These are phyloP conservation scores for Dendrolimus kikuchii DNA, from an alignment of 1,140 invertebrate genomes.

Conservation along the genomic window DNA sequence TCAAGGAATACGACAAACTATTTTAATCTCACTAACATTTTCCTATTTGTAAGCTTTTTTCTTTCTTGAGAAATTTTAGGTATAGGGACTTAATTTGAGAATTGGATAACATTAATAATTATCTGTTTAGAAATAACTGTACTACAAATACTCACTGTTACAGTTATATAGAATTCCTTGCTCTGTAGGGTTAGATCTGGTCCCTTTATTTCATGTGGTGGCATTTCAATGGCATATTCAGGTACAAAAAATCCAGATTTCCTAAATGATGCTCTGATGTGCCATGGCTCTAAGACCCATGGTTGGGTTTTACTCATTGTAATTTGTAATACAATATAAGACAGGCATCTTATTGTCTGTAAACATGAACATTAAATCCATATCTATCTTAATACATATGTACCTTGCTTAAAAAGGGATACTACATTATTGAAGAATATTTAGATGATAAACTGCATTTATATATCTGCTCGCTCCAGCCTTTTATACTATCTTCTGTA, in stretches of 20 bases:
- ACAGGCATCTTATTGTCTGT: conserved; percentile 74
- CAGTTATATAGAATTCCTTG: conserved; percentile 85
- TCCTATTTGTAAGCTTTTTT: too few species aligned
- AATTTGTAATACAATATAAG: conserved; percentile 73
- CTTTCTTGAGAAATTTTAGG: too few species aligned
- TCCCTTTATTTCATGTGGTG: conserved; percentile 80
- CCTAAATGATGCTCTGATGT: conserved; percentile 81
- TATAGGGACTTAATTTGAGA: too few species aligned
- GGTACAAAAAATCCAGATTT: conserved; percentile 78
- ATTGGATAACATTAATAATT: too few species aligned
- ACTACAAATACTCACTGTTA: conserved; percentile 79
- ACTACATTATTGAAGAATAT: too few species aligned
- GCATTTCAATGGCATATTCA: conserved; percentile 83
- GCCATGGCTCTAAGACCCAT: conserved; percentile 89
- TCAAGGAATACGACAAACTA: too few species aligned
- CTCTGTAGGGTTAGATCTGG: conserved; percentile 83
- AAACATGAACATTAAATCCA: conserved; percentile 25
- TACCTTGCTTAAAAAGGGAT: too few species aligned
- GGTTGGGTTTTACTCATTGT: conserved; percentile 83
- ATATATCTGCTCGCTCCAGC: too few species aligned
- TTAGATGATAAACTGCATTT: too few species aligned
- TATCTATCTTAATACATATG: too few species aligned
- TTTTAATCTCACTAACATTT: too few species aligned
- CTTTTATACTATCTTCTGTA: too few species aligned
- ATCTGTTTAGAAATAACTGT: not conserved